Percentiles rank a stretch among this genome's conserved stretches.
Evolutionary conservation across 2,797 vertebrate species (phyloP).

Genomic region (Alfaro cultratus): DNA sequence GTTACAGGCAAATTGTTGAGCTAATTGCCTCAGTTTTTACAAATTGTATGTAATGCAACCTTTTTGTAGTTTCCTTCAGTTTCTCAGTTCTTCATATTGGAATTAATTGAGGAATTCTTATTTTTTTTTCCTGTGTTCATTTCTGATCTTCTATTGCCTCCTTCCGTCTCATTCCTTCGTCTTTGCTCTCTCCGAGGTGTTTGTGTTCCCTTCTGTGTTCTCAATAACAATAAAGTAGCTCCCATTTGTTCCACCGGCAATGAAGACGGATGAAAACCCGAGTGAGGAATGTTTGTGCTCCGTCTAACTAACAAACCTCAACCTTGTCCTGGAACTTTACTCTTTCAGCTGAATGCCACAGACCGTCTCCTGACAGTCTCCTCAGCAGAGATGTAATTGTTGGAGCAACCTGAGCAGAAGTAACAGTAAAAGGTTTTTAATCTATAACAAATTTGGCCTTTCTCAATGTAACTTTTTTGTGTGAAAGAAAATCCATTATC

Average conservation of each 20-base stretch:
- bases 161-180: background rate
- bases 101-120: too few relatives aligned
- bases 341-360: slow-evolving; percentile 37
- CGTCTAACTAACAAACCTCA: slow-evolving; percentile 40
- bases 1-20: background rate
- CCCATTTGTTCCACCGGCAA: slow-evolving; percentile 53
- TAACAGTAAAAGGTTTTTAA: slow-evolving; percentile 75
- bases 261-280: slow-evolving; percentile 56
- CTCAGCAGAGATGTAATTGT: slow-evolving; percentile 61
- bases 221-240: slow-evolving; percentile 49
- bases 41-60: slow-evolving; percentile 8
- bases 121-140: slow-evolving; percentile 10
- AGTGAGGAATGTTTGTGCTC: slow-evolving; percentile 47
- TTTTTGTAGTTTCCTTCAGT: background rate
- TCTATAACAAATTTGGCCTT: slow-evolving; percentile 56
- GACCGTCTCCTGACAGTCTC: slow-evolving; percentile 61
- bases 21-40: background rate
- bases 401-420: slow-evolving; percentile 61
- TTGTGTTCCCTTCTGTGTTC: slow-evolving; percentile 40
- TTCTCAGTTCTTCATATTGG: background rate
- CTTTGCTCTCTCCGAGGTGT: slow-evolving; percentile 27
- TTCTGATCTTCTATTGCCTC: slow-evolving; percentile 18
- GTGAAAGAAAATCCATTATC: slow-evolving; percentile 56
- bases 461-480: slow-evolving; percentile 39
- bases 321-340: slow-evolving; percentile 32